Base-by-base conservation (phyloP, 1,140 invertebrate species). In the Olivierus martensii region DNA sequence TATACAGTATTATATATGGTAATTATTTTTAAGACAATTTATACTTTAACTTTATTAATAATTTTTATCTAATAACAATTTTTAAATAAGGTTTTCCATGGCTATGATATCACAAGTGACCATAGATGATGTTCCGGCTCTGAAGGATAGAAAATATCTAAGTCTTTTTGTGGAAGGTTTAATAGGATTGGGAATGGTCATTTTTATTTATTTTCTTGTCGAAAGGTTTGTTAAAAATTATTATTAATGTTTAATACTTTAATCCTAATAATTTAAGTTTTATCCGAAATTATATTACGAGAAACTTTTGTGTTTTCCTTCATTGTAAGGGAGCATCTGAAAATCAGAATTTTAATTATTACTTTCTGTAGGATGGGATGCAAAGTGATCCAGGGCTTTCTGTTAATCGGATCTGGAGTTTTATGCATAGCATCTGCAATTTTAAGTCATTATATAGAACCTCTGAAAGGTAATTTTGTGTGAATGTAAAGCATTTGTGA, bases 1-100 rank as follows among this genome's bases (percentile, higher is more conserved):
- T 15, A 46, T 56, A 11, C 51, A 51, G 1, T 56, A 56, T 36
- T 56, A 52, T 35, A 56, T 56, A 22, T 56, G 55, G 55, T 56
- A 46, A 56, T 6, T 15, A 39, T 6, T 41, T 6, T 52, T 3
- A 9, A 19, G 35, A 36, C 18, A 22, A 52, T 46, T 15, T 52
- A 52, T 41, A 52, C 36, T 42, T 46, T 46, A 43, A n/a, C n/a
- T 52, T 35, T 49, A 12, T 11, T 18, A 14, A 44, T n/a, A 10
- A 14, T 17, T 15, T 36, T 18, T n/a, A n/a, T n/a, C n/a, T n/a
- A n/a, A 6, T 17, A n/a, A 15, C 11, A 35, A 47, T 18, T 6
- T 14, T 41, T 36, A 19, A 39, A 35, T 2, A 14, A 55, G 53
- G 53, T 55, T 55, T 47, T 43, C 49, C 6, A 38, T 51, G 41